Evolutionary conservation across 2,888 invertebrate species (phyloP), one percentile per base, ranked within the genome.

Genomic region (Tetheella fluctuosa): DNA sequence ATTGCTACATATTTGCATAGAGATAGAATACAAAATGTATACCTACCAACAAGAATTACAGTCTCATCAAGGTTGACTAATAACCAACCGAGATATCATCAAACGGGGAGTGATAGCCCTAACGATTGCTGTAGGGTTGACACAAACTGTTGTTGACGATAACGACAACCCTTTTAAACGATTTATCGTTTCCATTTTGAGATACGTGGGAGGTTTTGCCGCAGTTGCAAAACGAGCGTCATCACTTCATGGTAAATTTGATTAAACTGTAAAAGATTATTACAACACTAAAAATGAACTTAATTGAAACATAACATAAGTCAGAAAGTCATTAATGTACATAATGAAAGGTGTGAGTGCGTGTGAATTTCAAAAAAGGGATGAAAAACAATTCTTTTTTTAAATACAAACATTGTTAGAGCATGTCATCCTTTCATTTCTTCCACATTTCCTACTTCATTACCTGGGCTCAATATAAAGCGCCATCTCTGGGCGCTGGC

Each of bases 61-160:
- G 20, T 48, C 2, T 20, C 6, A 48, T 48, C 48, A 20, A 48
- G 20, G 17, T 48, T 48, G 48, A 48, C 48, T 48, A 48, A 48
- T 48, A 20, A 48, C 48, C 17, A 15, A 39, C 39, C 5, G 48
- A 48, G 48, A 48, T 48, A 48, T 48, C n/a, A 20, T 20, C 17
- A 10, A 48, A 48, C 20, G 20, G 48, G 48, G 48, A 48, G 48
- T 48, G 48, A 48, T 48, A 48, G 6, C 48, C 48, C 48, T 48
- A 48, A 20, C 48, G 48, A 48, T 42, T 10, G 2, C 48, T 1
- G 48, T 10, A 48, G 48, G 48, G 48, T 17, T 20, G 48, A 20
- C 48, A 10, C 17, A 20, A 48, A 48, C 4, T 17, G 48, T n/a
- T 48, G 39, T 39, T 39, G 39, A 39, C n/a, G 39, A 48, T 48